A percentile compares a stretch with the other conserved stretches of the same genome.
Evolutionary conservation across 2,113 vertebrate genomes (phyloP).

Genomic region (Peromyscus leucopus): DNA sequence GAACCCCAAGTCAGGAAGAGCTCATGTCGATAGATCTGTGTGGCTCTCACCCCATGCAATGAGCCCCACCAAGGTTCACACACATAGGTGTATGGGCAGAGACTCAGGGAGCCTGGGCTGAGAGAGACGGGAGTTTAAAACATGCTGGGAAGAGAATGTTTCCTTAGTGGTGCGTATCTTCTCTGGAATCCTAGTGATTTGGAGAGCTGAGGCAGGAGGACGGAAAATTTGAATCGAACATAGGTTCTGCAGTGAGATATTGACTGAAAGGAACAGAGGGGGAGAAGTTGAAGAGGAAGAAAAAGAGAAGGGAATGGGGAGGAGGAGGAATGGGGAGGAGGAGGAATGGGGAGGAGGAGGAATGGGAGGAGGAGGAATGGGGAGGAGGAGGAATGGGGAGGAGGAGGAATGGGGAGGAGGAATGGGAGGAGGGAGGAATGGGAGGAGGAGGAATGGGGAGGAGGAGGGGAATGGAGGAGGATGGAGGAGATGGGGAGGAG

Average conservation of each 20-base stretch:
- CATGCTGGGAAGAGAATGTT: too few species aligned
- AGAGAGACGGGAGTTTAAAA: not conserved
- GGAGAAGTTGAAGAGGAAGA: not conserved
- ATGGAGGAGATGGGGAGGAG: too few species aligned
- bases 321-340: too few species aligned
- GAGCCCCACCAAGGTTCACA: not conserved
- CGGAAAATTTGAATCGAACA: not conserved
- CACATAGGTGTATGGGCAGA: not conserved
- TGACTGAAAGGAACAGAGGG: not conserved
- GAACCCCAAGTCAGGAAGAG: not conserved
- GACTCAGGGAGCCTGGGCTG: not conserved
- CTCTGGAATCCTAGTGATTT: not conserved
- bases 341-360: too few species aligned
- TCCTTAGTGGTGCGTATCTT: not conserved
- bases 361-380: too few species aligned
- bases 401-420: not conserved
- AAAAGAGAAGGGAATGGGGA: too few species aligned
- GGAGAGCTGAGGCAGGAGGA: not conserved
- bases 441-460: too few species aligned
- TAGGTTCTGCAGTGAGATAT: not conserved
- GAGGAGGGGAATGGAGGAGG: too few species aligned
- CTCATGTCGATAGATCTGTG: not conserved
- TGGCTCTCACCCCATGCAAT: not conserved
- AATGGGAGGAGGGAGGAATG: too few species aligned
- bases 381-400: too few species aligned